Conservation (phyloP, 2,888 invertebrate species). For the Ischnura elegans region DNA sequence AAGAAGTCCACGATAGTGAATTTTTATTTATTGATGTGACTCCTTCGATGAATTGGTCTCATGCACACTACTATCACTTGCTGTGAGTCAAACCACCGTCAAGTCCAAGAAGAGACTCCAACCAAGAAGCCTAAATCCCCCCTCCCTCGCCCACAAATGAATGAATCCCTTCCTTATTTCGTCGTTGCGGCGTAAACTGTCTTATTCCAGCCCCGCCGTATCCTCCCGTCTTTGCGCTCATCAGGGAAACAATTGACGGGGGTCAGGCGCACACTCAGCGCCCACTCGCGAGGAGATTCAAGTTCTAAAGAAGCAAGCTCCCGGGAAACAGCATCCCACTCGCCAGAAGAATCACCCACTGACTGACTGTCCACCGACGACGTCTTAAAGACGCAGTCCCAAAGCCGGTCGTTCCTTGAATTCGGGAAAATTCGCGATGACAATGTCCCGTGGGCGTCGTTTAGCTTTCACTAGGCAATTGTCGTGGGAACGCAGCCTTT, state of each 20-base stretch:
- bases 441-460: not conserved
- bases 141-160: not conserved
- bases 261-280: not conserved
- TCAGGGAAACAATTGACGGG: not conserved
- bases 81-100: not conserved
- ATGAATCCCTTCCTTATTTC: slow-evolving; percentile 19
- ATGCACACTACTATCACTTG: too few species aligned
- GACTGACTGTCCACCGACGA: too few species aligned
- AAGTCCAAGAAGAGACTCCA: not conserved
- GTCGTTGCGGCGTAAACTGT: not conserved
- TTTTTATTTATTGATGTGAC: too few species aligned
- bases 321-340: not conserved
- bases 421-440: too few species aligned
- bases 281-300: not conserved
- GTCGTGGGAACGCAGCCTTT: too few species aligned
- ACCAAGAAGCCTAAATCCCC: too few species aligned
- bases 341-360: too few species aligned
- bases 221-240: not conserved
- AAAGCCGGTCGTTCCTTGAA: too few species aligned
- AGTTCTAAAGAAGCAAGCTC: not conserved
- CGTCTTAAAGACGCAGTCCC: too few species aligned
- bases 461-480: not conserved
- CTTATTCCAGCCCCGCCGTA: not conserved
- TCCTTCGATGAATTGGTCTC: too few species aligned
- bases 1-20: too few species aligned